These are phyloP conservation scores for Artibeus lituratus DNA, from an alignment of 2,797 vertebrate genomes.

Conservation along the genomic window DNA sequence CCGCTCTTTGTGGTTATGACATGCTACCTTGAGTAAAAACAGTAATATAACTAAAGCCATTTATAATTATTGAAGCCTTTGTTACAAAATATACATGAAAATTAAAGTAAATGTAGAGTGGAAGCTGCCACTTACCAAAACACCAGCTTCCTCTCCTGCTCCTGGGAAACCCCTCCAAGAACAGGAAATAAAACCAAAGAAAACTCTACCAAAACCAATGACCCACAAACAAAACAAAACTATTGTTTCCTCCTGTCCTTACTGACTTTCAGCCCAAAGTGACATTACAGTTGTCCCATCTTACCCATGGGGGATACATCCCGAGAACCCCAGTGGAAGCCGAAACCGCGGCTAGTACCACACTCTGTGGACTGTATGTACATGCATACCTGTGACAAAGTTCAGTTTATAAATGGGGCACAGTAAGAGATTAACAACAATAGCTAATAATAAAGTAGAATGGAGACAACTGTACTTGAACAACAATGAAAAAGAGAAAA, in stretches of 20 bases:
- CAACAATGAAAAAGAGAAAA: too few species aligned
- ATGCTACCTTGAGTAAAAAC: not conserved
- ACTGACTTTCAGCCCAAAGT: not conserved
- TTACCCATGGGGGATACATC: not conserved
- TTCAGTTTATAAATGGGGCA: not conserved
- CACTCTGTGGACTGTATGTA: not conserved
- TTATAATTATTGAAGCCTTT: not conserved
- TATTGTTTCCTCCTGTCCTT: not conserved
- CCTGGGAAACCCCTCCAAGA: too few species aligned
- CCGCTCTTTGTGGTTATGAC: not conserved
- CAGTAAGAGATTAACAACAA: not conserved
- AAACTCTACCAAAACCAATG: not conserved
- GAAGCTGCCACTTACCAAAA: not conserved
- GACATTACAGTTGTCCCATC: not conserved
- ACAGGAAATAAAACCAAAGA: not conserved
- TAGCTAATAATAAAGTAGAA: not conserved
- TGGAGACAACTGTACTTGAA: too few species aligned
- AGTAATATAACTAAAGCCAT: not conserved
- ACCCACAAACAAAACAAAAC: not conserved
- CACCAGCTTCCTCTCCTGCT: not conserved
- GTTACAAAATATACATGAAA: slow-evolving; percentile 4
- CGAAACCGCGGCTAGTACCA: not conserved
- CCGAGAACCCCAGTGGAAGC: not conserved
- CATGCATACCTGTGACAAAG: not conserved
- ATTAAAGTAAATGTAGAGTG: not conserved